Evolutionary conservation across 2,888 invertebrate genomes (phyloP), one percentile per base, ranked within the genome.

Genomic region (Drosophila ustulata): DNA sequence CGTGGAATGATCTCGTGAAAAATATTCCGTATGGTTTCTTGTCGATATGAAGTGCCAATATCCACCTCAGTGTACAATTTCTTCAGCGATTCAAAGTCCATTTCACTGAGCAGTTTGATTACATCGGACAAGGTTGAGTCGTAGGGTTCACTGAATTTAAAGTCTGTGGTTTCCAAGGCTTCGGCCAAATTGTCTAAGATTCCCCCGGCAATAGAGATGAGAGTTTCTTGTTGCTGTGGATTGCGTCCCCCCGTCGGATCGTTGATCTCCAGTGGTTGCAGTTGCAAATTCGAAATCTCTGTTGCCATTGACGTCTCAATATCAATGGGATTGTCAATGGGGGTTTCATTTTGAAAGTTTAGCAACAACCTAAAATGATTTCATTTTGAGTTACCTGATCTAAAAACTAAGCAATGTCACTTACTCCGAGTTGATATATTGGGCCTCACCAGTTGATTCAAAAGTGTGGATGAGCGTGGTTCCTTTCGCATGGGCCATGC

Each of bases 1-100:
- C 95, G 94, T 0, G 96, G 96, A 34, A 96, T 93, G 0, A 95
- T 94, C 89, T 96, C 96, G 76, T 96, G 91, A 86, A 96, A 96
- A 82, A 96, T 95, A 84, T 96, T 96, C 49, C 95, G 93, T 26
- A 95, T 94, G 0, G 96, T 96, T 90, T 96, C 96, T 90, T 95
- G 94, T 30, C 95, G 94, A 82, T 96, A 96, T 75, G 96, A 96
- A 3, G 96, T 96, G 0, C 96, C 96, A 0, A 95, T 91, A 2
- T 94, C 94, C 26, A 95, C 91, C 71, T 94, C 94, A 4, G 93
- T 93, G 77, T 94, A 94, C 0, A 95, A 90, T 30, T 93, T 93
- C 46, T 90, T 89, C 3, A 93, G 63, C 4, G 92, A 92, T 32
- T 90, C 88, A 52, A 90, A 91, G 68, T 92, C 91, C 90, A 92